phyloP scores from a whole-genome alignment of 2,888 invertebrate genomes.

The Hedychridium roseum region DNA sequence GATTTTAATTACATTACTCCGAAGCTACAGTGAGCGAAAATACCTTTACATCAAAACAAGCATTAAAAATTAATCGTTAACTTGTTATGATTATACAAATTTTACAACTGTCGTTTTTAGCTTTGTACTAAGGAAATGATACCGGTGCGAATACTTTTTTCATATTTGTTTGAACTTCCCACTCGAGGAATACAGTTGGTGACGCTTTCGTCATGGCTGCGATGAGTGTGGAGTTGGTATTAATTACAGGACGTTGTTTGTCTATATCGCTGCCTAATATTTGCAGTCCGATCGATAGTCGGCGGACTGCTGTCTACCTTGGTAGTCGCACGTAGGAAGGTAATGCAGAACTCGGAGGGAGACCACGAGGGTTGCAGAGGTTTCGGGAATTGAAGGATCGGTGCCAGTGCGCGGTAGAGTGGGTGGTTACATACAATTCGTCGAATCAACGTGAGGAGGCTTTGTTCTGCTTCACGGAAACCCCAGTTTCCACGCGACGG shows the following conservation, averaged over 20 bases:
- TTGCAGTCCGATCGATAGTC: constrained; percentile 46
- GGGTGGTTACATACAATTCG: constrained; percentile 43
- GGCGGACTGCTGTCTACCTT: constrained; percentile 9
- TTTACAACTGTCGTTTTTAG: no score
- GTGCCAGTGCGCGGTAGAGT: constrained; percentile 23
- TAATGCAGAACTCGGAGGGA: constrained; percentile 13
- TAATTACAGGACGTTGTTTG: constrained; percentile 45
- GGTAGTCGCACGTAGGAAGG: constrained; percentile 14
- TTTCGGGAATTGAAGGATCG: constrained; percentile 37
- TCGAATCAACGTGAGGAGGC: constrained; percentile 39
- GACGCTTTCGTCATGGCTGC: no score
- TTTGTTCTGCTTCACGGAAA: constrained; percentile 41
- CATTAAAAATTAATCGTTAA: no score
- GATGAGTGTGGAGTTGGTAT: constrained; percentile 29
- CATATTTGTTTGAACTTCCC: no score
- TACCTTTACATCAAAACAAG: no score
- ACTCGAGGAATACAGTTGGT: no score
- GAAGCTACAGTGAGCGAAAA: no score
- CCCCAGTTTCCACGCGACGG: constrained; percentile 20
- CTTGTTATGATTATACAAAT: no score
- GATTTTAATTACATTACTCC: no score
- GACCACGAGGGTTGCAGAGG: constrained; percentile 15
- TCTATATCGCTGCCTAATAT: constrained; percentile 44
- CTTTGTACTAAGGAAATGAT: no score
- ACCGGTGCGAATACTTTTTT: no score